Conservation (phyloP, 2,888 invertebrate species). For the Drymonia ruficornis region DNA sequence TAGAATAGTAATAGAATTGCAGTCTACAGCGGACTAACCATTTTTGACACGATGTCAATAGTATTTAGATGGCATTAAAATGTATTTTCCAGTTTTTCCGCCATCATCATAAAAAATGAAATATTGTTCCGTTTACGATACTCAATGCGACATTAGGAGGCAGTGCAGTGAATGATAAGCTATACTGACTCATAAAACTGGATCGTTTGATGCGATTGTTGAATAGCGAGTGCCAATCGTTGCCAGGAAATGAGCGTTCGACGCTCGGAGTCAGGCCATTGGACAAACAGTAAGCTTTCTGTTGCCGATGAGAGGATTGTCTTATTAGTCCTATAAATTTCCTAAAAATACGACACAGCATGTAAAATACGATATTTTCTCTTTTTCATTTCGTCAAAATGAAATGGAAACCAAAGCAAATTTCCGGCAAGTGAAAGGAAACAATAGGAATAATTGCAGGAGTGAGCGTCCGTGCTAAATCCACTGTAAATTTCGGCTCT, state of each 20-base stretch:
- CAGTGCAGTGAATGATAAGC: conserved; percentile 25
- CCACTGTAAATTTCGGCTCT: conserved; percentile 2
- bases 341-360: too few relatives aligned
- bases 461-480: background rate
- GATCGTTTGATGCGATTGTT: conserved; percentile 52
- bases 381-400: too few relatives aligned
- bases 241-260: conserved; percentile 53
- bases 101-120: conserved; percentile 27
- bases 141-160: conserved; percentile 19
- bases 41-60: too few relatives aligned
- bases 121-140: conserved; percentile 11
- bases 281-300: conserved; percentile 17
- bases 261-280: conserved; percentile 20
- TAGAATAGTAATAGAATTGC: too few relatives aligned
- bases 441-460: background rate
- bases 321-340: too few relatives aligned
- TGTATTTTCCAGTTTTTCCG: background rate
- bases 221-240: conserved; percentile 55
- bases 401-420: background rate
- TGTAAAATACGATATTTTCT: too few relatives aligned
- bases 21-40: too few relatives aligned
- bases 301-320: too few relatives aligned
- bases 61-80: too few relatives aligned
- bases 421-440: background rate
- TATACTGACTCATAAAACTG: conserved; percentile 36